Base-by-base conservation (phyloP, 2,888 invertebrate genomes). In the Cerastis rubricosa region DNA sequence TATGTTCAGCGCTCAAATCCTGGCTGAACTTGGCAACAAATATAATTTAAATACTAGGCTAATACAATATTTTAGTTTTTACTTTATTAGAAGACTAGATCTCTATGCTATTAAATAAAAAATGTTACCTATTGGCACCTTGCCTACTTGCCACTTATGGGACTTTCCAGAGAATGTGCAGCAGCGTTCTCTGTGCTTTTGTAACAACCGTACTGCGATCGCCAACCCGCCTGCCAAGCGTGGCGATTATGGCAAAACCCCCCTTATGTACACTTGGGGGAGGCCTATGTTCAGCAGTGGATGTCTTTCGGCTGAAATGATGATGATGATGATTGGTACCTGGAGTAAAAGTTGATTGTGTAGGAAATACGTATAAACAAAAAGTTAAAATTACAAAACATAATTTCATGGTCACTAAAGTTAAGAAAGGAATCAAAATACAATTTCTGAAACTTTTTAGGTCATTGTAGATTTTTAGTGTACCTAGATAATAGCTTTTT, bases 401-500 rank as follows among this genome's bases (percentile, higher is more conserved):
- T 8, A 14, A n/a, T 35, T 35, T 49, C 25, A 6, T 29, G 40
- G 11, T 17, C n/a, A 17, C 22, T 1, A 12, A 40, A 49, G 3
- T 11, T 1, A 40, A 25, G 2, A 61, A 49, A 14, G 1, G n/a
- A 47, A n/a, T 14, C 0, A 7, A 35, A 49, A 40, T 22, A 43
- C 2, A 17, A 61, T 25, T 22, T 45, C n/a, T 19, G 17, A 19
- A 43, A 19, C 2, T 11, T 40, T 29, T 51, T 54, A 54, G 9
- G 51, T 51, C 51, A 51, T 22, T 51, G 51, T 51, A 22, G 51
- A 3, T 51, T 51, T 51, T 51, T 51, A 51, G 9, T 9, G 22
- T 51, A n/a, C 7, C 5, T 8, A 49, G 40, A 19, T 63, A 71
- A 49, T 57, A 71, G 17, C 4, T 45, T 75, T 70, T 54, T 66